Percentiles rank a stretch among this genome's conserved stretches.
These are phyloP conservation scores for Thripadectes ignobilis DNA, from an alignment of 2,797 vertebrate species.

Conservation along the genomic window DNA sequence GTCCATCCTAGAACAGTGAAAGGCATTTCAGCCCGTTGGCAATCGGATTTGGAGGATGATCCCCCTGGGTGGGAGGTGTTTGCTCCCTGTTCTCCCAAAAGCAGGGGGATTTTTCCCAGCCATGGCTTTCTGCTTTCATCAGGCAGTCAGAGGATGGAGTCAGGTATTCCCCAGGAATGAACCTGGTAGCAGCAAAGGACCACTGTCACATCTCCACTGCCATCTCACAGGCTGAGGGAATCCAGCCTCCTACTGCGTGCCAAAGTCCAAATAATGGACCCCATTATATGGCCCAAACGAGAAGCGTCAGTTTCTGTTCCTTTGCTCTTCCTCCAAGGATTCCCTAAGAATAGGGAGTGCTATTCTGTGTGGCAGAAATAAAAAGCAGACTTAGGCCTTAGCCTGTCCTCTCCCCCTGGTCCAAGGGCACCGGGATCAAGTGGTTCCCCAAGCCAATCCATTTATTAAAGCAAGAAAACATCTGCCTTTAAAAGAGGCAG, in stretches of 20 bases:
- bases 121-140: neutral
- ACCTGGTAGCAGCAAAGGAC: neutral
- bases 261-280: neutral
- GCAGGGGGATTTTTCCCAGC: neutral
- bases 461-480: neutral
- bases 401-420: neutral
- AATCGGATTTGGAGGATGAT: neutral
- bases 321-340: neutral
- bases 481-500: neutral
- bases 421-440: neutral
- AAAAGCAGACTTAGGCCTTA: neutral
- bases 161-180: neutral
- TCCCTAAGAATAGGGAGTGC: neutral
- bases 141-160: neutral
- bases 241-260: neutral
- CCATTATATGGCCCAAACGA: neutral
- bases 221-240: neutral
- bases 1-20: too few species aligned
- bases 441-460: neutral
- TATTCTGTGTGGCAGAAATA: neutral
- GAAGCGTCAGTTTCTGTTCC: neutral
- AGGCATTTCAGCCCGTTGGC: neutral
- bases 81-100: neutral
- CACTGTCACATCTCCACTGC: neutral
- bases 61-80: neutral